A percentile compares a stretch with the other conserved stretches of the same genome.
These are phyloP conservation scores for Psittacula derbiana DNA, from an alignment of 2,797 vertebrate genomes.

Conservation along the genomic window DNA sequence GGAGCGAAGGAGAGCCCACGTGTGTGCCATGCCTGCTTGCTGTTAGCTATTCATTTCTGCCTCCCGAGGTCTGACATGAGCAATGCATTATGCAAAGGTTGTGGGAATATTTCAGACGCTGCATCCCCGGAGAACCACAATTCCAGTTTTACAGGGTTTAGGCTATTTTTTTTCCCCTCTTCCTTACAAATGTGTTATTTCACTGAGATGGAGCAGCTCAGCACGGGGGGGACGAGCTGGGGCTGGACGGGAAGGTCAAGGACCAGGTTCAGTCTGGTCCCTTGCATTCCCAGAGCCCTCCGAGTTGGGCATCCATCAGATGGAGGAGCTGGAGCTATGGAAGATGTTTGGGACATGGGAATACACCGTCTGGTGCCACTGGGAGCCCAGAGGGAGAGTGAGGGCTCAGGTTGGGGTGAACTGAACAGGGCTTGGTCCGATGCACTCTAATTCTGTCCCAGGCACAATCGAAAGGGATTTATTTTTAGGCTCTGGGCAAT, in stretches of 20 bases:
- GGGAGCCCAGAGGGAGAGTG: not conserved
- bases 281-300: not conserved
- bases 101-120: conserved; percentile 55
- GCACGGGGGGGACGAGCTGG: accelerated
- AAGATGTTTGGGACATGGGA: not conserved
- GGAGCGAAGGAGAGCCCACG: conserved; percentile 34
- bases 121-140: conserved; percentile 60
- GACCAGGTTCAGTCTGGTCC: not conserved
- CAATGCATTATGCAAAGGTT: conserved; percentile 44
- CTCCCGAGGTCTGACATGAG: conserved; percentile 38
- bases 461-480: conserved; percentile 40
- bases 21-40: conserved; percentile 66
- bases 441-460: conserved; percentile 30
- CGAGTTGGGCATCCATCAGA: accelerated
- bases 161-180: not conserved
- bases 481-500: conserved; percentile 62
- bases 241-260: not conserved
- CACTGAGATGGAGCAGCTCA: not conserved
- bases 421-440: not conserved
- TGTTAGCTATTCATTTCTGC: conserved; percentile 58
- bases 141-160: conserved; percentile 51
- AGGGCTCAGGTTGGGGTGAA: not conserved
- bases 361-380: not conserved
- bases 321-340: not conserved
- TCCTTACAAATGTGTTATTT: conserved; percentile 40